Percentiles rank a stretch among this genome's conserved stretches.
Conservation (phyloP, 1,140 invertebrate genomes). For the Drosophila burlai region DNA sequence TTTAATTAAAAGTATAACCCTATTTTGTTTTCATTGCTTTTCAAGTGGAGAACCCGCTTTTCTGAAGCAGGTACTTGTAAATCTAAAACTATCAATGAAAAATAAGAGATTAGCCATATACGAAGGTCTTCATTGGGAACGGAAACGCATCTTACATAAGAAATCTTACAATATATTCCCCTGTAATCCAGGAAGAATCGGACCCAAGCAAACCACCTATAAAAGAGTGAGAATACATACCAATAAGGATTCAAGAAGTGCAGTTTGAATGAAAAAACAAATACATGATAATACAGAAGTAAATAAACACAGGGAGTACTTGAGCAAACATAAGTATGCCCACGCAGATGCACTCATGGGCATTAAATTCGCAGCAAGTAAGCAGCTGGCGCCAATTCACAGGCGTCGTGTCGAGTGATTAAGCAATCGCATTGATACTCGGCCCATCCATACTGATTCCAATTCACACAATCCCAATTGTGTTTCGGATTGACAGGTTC, state of each 20-base stretch:
- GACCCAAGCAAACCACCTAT: not conserved
- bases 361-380: conserved; percentile 61
- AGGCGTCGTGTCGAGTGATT: conserved; percentile 64
- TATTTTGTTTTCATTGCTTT: not conserved
- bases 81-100: not conserved
- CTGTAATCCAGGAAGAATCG: not conserved
- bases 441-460: conserved; percentile 54
- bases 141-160: conserved; percentile 41
- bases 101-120: not conserved
- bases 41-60: not conserved
- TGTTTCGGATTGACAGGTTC: conserved; percentile 81
- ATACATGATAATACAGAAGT: conserved; percentile 28
- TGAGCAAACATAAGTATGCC: conserved; percentile 30
- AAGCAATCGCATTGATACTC: conserved; percentile 71
- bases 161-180: not conserved
- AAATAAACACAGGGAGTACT: conserved; percentile 21
- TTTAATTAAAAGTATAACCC: not conserved
- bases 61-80: not conserved
- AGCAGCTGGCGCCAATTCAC: conserved; percentile 78
- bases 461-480: conserved; percentile 74
- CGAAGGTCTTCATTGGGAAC: conserved; percentile 3
- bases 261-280: conserved; percentile 18
- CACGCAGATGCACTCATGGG: conserved; percentile 55
- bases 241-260: conserved; percentile 12
- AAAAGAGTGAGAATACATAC: conserved; percentile 4